Conservation (phyloP, 2,888 invertebrate species). For the Lydus trimaculatus region DNA sequence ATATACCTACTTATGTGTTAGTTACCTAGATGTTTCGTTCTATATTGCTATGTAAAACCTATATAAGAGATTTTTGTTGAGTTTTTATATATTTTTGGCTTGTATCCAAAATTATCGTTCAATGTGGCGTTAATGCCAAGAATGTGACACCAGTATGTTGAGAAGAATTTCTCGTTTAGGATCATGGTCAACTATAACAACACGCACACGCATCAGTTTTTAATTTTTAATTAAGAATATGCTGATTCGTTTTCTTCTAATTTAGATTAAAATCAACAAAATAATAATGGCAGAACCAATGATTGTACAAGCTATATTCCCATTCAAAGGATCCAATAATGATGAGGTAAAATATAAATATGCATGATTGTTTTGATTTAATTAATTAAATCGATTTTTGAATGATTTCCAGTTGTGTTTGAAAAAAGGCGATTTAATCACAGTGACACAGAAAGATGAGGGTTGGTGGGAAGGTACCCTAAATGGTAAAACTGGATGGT, state of each 20-base stretch:
- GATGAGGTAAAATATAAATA: slow-evolving; percentile 91
- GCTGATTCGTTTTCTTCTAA: neutral
- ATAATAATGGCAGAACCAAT: slow-evolving; percentile 67
- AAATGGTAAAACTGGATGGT: slow-evolving; percentile 96
- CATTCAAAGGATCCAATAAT: slow-evolving; percentile 95
- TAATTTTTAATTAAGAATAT: slow-evolving; percentile 14
- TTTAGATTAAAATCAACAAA: slow-evolving; percentile 15
- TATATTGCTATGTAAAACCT: slow-evolving; percentile 43
- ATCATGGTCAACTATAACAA: slow-evolving; percentile 46
- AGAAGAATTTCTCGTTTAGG: slow-evolving; percentile 54
- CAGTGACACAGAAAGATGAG: slow-evolving; percentile 93
- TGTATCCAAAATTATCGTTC: slow-evolving; percentile 48
- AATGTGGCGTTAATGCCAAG: slow-evolving; percentile 56
- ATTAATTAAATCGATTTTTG: slow-evolving; percentile 16
- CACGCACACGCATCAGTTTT: slow-evolving; percentile 12
- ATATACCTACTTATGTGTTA: too few relatives aligned
- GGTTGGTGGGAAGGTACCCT: slow-evolving; percentile 99
- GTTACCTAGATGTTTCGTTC: too few relatives aligned
- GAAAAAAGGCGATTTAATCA: slow-evolving; percentile 95
- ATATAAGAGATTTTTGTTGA: slow-evolving; percentile 38
- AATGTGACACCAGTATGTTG: slow-evolving; percentile 59
- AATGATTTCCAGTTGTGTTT: slow-evolving; percentile 78
- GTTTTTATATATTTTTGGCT: slow-evolving; percentile 49
- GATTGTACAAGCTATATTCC: slow-evolving; percentile 89
- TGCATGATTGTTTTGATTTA: neutral